These are phyloP conservation scores for Drosophila ohnishii DNA, from an alignment of 1,140 invertebrate genomes.

Conservation along the genomic window DNA sequence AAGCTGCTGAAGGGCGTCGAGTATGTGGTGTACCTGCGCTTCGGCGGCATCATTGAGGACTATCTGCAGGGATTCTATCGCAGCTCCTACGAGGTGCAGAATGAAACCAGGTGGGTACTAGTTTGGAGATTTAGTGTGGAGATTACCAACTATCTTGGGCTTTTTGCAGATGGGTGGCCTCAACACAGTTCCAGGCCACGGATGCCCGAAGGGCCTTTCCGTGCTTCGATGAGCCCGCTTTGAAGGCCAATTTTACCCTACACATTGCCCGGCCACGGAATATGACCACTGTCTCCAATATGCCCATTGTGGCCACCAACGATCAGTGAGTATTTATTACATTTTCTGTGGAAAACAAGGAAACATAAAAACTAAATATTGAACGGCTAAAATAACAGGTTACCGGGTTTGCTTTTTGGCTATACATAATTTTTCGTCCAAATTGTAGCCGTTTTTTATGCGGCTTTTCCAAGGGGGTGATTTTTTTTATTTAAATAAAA, in stretches of 20 bases:
- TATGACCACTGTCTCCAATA: constrained; percentile 91
- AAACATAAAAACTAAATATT: too few relatives aligned
- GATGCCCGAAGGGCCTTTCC: constrained; percentile 95
- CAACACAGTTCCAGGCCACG: constrained; percentile 96
- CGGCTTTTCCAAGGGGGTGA: too few relatives aligned
- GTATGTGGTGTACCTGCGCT: constrained; percentile 89
- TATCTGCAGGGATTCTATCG: constrained; percentile 94
- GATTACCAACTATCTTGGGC: too few relatives aligned
- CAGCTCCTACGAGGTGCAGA: constrained; percentile 90
- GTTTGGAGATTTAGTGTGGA: too few relatives aligned
- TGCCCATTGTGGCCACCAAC: constrained; percentile 84
- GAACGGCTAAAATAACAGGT: too few relatives aligned
- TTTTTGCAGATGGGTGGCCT: constrained; percentile 89
- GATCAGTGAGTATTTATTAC: constrained; percentile 57
- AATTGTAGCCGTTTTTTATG: too few relatives aligned
- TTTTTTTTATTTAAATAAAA: too few relatives aligned
- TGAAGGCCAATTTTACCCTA: constrained; percentile 94
- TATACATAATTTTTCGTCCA: too few relatives aligned
- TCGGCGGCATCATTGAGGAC: constrained; percentile 88
- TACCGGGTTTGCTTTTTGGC: too few relatives aligned
- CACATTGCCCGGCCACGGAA: constrained; percentile 89
- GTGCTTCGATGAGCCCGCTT: constrained; percentile 95
- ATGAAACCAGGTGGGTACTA: constrained; percentile 86
- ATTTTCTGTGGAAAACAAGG: too few relatives aligned
- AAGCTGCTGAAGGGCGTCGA: constrained; percentile 85